A percentile compares a stretch with the other conserved stretches of the same genome.
phyloP scores from a whole-genome alignment of 2,113 vertebrate species.

The Xyliphius kryptos region DNA sequence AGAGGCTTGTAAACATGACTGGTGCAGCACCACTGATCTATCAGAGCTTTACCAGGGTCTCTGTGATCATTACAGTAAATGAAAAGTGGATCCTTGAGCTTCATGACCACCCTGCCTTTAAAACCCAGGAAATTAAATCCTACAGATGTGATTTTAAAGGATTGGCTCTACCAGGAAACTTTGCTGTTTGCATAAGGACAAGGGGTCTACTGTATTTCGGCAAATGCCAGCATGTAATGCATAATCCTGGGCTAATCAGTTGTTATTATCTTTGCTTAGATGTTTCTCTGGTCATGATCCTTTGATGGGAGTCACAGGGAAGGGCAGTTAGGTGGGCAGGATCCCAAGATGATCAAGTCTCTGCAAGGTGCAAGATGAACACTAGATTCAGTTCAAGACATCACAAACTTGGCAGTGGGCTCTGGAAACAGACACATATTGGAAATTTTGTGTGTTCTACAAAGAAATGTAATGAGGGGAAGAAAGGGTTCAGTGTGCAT shows the following conservation, averaged over 20 bases:
- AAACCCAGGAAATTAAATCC: slow-evolving; percentile 27
- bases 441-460: slow-evolving; percentile 7
- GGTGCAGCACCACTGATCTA: background rate
- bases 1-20: background rate
- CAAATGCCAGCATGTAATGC: slow-evolving; percentile 16
- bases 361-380: slow-evolving; percentile 28
- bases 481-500: slow-evolving; percentile 25
- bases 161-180: slow-evolving; percentile 10
- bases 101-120: slow-evolving; percentile 22
- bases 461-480: slow-evolving; percentile 29
- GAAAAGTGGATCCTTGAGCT: slow-evolving; percentile 14
- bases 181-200: background rate
- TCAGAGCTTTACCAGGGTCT: background rate
- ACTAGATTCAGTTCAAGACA: background rate
- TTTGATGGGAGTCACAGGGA: background rate
- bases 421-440: slow-evolving; percentile 19
- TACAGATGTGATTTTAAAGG: slow-evolving; percentile 13
- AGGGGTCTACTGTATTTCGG: slow-evolving; percentile 18
- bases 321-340: background rate
- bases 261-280: slow-evolving; percentile 16
- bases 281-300: background rate
- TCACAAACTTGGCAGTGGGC: slow-evolving; percentile 4
- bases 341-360: slow-evolving; percentile 5
- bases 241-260: slow-evolving; percentile 5
- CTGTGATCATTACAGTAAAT: slow-evolving; percentile 22